Base-by-base conservation (phyloP, 2,888 invertebrate species). In the Zonitis immaculata region DNA sequence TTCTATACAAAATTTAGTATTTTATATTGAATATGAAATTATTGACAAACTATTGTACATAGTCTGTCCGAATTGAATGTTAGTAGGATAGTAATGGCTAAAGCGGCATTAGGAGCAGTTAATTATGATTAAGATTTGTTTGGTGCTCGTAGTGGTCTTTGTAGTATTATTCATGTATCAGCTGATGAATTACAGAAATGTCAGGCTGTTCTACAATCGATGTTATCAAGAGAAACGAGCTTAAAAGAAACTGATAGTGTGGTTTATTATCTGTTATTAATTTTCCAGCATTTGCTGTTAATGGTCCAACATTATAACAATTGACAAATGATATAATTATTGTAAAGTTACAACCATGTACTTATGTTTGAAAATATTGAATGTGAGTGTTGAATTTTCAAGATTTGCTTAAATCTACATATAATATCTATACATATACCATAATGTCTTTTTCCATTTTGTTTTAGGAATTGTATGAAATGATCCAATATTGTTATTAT, bases 141-240 rank as follows among this genome's bases (percentile, higher is more conserved):
- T 81, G 98, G 93, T 35, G 95, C 97, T 5, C 81, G 95, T 63
- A 99, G 99, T 22, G 96, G 97, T 0, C 94, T 95, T 8, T 91
- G 94, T 1, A 97, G 97, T 66, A 91, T 98, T 1, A 96, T 99
- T 62, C 98, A 99, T 79, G 95, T 99, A 7, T 78, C 99, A 61
- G 94, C 98, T 9, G 99, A 99, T 79, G 98, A 99, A 78, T 95
- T 97, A 14, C 97, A 98, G 74, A 98, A 99, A 76, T 99, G 99
- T 73, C 93, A 95, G 77, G 98, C 98, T 56, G 98, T 99, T 18
- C 79, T 99, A 57, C 93, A 88, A 79, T 93, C 93, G 0, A 93
- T 94, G 92, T 76, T 94, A 54, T 93, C 93, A 0, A 82, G 93
- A 68, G 93, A 94, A 78, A 93, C 92, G 0, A 92, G 88, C 71